Evolutionary conservation across 2,888 invertebrate genomes (phyloP).

Genomic region (Hemithea aestivaria): DNA sequence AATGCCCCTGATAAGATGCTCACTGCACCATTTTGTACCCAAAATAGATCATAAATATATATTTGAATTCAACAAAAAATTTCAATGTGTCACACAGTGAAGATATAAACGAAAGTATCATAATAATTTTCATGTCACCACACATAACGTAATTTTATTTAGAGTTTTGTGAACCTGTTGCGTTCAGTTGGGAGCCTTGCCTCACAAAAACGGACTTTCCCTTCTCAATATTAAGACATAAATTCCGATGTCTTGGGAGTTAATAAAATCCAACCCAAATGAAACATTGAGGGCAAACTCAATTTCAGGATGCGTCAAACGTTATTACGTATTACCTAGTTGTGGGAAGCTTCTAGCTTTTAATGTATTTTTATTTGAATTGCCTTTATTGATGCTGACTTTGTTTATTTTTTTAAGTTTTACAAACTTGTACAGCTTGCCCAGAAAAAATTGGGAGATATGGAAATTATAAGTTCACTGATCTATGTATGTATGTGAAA

Average conservation of each 20-base stretch:
- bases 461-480: too few relatives aligned
- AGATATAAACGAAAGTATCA: background rate
- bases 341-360: conserved; percentile 29
- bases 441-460: too few relatives aligned
- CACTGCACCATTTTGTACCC: too few relatives aligned
- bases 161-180: conserved; percentile 38
- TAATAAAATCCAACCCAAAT: conserved; percentile 32
- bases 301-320: conserved; percentile 48
- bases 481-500: too few relatives aligned
- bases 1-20: too few relatives aligned
- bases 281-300: conserved; percentile 45
- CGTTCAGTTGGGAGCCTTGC: conserved; percentile 14
- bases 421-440: too few relatives aligned
- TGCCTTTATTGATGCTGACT: too few relatives aligned
- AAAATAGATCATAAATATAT: too few relatives aligned
- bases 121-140: conserved; percentile 16
- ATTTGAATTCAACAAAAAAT: too few relatives aligned
- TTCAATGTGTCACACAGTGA: too few relatives aligned
- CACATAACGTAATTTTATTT: conserved; percentile 29
- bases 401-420: too few relatives aligned
- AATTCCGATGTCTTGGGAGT: conserved; percentile 9
- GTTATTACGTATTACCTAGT: conserved; percentile 43
- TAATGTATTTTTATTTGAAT: conserved; percentile 27
- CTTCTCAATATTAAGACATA: conserved; percentile 8
- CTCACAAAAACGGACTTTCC: conserved; percentile 19